A percentile compares a stretch with the other conserved stretches of the same genome.
Evolutionary conservation across 2,113 vertebrate species (phyloP).

Genomic region (Emydocephalus ijimae): DNA sequence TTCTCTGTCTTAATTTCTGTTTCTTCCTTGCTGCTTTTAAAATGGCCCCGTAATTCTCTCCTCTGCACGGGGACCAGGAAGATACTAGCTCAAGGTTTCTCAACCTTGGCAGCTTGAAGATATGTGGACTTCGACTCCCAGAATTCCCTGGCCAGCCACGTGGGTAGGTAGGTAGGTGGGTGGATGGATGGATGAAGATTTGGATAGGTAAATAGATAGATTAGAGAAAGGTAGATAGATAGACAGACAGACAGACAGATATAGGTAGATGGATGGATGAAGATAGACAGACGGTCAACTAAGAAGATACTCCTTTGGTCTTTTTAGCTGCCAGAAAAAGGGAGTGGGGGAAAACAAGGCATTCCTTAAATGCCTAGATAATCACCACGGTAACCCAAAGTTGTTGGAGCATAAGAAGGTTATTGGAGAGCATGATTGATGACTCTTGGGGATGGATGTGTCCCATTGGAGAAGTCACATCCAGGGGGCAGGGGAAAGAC

Average conservation of each 20-base stretch:
- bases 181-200: background rate
- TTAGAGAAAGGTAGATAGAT: background rate
- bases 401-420: no score
- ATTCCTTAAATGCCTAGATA: no score
- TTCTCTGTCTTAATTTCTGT: background rate
- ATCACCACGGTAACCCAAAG: no score
- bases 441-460: no score
- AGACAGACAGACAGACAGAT: background rate
- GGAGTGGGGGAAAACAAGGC: no score
- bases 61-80: background rate
- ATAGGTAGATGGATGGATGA: background rate
- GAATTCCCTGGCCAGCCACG: background rate
- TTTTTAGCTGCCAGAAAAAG: no score
- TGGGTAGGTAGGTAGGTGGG: no score
- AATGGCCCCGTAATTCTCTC: slow-evolving; percentile 39
- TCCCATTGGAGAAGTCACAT: no score
- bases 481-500: no score
- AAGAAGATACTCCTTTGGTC: no score
- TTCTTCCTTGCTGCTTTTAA: slow-evolving; percentile 7
- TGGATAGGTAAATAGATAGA: background rate
- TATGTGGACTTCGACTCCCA: background rate
- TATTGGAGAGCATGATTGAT: no score
- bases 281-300: no score
- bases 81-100: background rate
- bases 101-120: background rate